phyloP scores from a whole-genome alignment of 1,140 invertebrate species.

The Drosophila auraria region DNA sequence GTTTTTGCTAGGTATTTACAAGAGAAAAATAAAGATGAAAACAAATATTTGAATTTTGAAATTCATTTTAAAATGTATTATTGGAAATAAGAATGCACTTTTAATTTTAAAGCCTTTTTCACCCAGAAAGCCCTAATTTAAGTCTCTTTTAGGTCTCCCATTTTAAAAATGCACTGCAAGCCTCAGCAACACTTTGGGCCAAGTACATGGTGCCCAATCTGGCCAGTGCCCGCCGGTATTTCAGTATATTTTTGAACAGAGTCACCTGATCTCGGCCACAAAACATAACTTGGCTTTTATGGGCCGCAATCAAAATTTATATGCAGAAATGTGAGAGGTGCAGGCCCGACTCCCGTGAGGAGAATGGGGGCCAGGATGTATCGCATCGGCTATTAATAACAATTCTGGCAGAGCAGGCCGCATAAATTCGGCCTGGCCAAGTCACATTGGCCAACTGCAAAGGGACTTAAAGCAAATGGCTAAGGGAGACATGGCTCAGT shows the following conservation, averaged over 20 bases:
- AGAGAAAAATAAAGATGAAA: not conserved
- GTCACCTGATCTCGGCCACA: slow-evolving; percentile 38
- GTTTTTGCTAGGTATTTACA: not conserved
- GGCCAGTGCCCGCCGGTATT: not conserved
- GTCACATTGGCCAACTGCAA: slow-evolving; percentile 12
- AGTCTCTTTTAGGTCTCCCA: not conserved
- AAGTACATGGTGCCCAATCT: slow-evolving; percentile 1
- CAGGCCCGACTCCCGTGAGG: not conserved
- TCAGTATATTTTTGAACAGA: slow-evolving; percentile 21
- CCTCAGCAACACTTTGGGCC: not conserved
- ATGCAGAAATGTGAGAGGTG: slow-evolving; percentile 32
- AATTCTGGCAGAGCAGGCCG: slow-evolving; percentile 45
- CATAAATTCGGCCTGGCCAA: slow-evolving; percentile 31
- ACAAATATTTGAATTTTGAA: not conserved
- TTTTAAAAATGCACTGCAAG: not conserved
- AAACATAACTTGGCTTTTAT: slow-evolving; percentile 55
- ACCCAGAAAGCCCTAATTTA: not conserved
- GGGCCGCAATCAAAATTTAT: slow-evolving; percentile 59
- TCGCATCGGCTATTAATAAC: slow-evolving; percentile 62
- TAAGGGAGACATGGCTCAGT: not conserved
- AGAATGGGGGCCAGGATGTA: slow-evolving; percentile 30
- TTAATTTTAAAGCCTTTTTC: too few species aligned
- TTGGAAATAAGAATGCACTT: too few species aligned
- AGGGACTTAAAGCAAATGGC: slow-evolving; percentile 7
- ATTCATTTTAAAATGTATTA: not conserved